phyloP scores from a whole-genome alignment of 2,113 vertebrate genomes.

The Catharus minimus region DNA sequence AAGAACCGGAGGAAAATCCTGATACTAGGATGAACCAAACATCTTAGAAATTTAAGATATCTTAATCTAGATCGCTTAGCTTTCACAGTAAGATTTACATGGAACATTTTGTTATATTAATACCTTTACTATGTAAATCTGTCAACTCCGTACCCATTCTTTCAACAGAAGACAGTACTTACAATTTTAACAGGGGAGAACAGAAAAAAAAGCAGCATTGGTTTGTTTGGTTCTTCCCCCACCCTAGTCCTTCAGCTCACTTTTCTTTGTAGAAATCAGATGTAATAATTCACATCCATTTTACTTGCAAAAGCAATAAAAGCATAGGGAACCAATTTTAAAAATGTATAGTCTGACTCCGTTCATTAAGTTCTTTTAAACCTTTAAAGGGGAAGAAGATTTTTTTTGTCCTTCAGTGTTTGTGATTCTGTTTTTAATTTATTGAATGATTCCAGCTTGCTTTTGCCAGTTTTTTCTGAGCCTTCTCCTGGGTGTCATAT shows the following conservation, averaged over 20 bases:
- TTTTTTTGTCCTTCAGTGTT: conserved; percentile 18
- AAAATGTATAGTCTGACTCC: conserved; percentile 34
- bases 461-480: conserved; percentile 7
- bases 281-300: conserved; percentile 70
- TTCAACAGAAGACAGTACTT: conserved; percentile 32
- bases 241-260: conserved; percentile 22
- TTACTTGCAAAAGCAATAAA: conserved; percentile 61
- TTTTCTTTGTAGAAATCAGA: conserved; percentile 36
- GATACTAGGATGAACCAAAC: conserved; percentile 25
- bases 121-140: conserved; percentile 8
- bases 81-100: not conserved
- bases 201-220: not conserved
- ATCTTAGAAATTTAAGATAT: conserved; percentile 44
- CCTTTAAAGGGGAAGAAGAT: not conserved
- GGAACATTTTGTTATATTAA: conserved; percentile 24
- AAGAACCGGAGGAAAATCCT: conserved; percentile 42
- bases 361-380: conserved; percentile 20
- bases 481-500: not conserved
- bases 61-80: not conserved
- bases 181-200: not conserved
- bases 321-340: conserved; percentile 35
- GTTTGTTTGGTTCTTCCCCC: not conserved
- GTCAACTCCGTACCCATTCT: not conserved
- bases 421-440: conserved; percentile 3
- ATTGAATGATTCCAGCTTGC: not conserved